phyloP scores from a whole-genome alignment of 2,113 vertebrate species.

The Entelurus aequoreus region DNA sequence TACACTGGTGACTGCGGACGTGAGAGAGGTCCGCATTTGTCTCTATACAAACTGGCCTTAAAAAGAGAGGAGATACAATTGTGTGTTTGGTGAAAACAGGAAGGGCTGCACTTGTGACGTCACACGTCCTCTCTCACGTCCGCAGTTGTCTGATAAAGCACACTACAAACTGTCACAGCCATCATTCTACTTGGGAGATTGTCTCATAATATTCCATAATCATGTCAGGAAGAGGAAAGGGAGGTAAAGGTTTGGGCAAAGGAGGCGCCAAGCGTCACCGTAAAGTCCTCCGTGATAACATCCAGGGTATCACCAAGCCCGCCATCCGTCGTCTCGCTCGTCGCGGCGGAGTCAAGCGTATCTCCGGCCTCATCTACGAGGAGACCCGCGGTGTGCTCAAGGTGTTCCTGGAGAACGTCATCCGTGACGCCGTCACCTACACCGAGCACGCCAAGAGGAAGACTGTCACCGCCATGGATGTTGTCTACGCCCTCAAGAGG shows the following conservation, averaged over 20 bases:
- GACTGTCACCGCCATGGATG: slow-evolving; percentile 23
- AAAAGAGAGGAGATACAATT: no score
- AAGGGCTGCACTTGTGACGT: background rate
- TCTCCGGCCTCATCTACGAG: slow-evolving; percentile 33
- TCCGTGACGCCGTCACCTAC: slow-evolving; percentile 40
- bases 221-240: background rate
- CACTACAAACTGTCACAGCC: fast-evolving
- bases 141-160: background rate
- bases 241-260: slow-evolving; percentile 24
- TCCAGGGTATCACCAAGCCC: slow-evolving; percentile 41
- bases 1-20: no score
- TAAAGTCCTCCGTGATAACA: slow-evolving; percentile 42
- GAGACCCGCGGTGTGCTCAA: slow-evolving; percentile 32
- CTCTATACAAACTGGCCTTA: no score
- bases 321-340: slow-evolving; percentile 33
- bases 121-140: background rate
- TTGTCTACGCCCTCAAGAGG: slow-evolving; percentile 17
- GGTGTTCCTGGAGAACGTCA: slow-evolving; percentile 35
- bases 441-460: slow-evolving; percentile 29
- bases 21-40: no score
- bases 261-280: slow-evolving; percentile 38
- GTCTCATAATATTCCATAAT: fast-evolving
- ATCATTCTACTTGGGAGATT: fast-evolving
- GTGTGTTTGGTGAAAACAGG: no score
- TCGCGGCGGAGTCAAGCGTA: slow-evolving; percentile 31